phyloP scores from a whole-genome alignment of 2,888 invertebrate species.

The Drosophila formosana region DNA sequence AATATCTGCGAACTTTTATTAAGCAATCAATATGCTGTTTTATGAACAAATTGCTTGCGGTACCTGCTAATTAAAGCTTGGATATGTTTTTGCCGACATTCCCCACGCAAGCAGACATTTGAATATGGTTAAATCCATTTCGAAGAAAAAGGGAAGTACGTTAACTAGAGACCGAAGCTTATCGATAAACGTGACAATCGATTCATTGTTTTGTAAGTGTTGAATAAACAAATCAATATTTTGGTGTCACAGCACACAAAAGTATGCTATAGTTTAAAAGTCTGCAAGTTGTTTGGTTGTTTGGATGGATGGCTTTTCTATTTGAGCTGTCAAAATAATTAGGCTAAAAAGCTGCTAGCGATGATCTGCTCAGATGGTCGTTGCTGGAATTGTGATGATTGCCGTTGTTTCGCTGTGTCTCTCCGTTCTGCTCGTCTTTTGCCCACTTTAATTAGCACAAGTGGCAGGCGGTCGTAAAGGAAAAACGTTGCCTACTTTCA shows the following conservation, averaged over 20 bases:
- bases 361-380: neutral
- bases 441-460: conserved; percentile 70
- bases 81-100: neutral
- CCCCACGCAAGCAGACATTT: neutral
- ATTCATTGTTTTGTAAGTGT: too few species aligned
- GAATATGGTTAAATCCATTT: neutral
- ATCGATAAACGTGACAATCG: neutral
- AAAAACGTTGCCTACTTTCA: conserved; percentile 66
- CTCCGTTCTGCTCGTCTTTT: neutral
- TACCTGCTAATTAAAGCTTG: conserved; percentile 4
- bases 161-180: neutral
- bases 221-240: neutral
- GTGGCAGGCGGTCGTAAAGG: conserved; percentile 61
- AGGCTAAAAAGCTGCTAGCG: conserved; percentile 18
- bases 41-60: conserved; percentile 1
- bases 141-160: too few species aligned
- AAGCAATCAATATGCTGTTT: conserved; percentile 8
- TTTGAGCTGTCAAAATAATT: conserved; percentile 24
- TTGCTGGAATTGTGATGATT: neutral
- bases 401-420: conserved; percentile 1
- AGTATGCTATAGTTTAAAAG: conserved; percentile 9
- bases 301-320: neutral
- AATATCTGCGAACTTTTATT: conserved; percentile 9
- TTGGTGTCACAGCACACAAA: neutral
- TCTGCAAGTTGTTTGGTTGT: neutral